These are phyloP conservation scores for Ectropis crepuscularia DNA, from an alignment of 2,888 invertebrate species.

Conservation along the genomic window DNA sequence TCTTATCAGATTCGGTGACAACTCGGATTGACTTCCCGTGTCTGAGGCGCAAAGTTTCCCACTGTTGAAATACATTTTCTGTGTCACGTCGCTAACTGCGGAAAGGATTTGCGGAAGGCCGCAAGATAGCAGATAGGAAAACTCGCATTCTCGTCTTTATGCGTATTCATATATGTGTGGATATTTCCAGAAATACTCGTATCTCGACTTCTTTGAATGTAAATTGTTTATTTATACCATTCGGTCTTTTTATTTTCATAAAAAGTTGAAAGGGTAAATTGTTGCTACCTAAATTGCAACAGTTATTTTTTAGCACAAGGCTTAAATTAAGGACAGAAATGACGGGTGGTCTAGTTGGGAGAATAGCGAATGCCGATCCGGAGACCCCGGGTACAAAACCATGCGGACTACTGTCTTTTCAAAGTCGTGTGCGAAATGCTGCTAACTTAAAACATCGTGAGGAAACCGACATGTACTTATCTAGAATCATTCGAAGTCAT, in stretches of 20 bases:
- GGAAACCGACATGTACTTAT: too few species aligned
- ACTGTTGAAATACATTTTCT: conserved; percentile 48
- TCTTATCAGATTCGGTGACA: conserved; percentile 39
- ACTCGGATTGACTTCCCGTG: conserved; percentile 49
- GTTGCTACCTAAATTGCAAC: conserved; percentile 2
- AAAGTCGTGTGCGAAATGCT: too few species aligned
- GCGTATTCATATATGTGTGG: conserved; percentile 24
- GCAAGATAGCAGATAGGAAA: conserved; percentile 22
- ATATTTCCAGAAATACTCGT: conserved; percentile 11
- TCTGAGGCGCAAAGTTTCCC: conserved; percentile 51
- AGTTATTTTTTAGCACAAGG: not conserved
- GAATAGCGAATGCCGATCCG: too few species aligned
- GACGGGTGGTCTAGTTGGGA: too few species aligned
- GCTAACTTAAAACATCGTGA: too few species aligned
- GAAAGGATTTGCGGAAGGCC: conserved; percentile 26
- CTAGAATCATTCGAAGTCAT: too few species aligned
- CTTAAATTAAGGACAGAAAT: not conserved
- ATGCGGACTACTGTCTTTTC: too few species aligned
- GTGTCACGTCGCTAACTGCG: conserved; percentile 28
- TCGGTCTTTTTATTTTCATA: conserved; percentile 7
- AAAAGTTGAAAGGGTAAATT: not conserved
- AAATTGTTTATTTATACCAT: conserved; percentile 23
- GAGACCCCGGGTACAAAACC: too few species aligned
- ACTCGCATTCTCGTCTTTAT: conserved; percentile 16
- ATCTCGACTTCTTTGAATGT: conserved; percentile 11